Evolutionary conservation across 2,888 invertebrate genomes (phyloP), one percentile per base, ranked within the genome.

Genomic region (Omphaloscelis lunosa): DNA sequence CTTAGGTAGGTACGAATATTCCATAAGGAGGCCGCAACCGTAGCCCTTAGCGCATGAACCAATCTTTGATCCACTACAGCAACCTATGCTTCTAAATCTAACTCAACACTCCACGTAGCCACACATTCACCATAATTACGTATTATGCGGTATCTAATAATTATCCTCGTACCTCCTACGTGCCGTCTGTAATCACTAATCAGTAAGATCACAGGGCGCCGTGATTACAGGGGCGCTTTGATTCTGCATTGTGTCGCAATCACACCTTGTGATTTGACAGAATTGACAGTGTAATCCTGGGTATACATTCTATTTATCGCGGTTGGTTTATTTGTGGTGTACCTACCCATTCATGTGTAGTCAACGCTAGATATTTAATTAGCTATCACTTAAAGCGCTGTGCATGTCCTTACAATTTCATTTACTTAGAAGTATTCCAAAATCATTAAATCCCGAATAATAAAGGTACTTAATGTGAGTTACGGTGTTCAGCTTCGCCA

Each of bases 201-300:
- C 83, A 75, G 66, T 6, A 17, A 77, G 79, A 87, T 87, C 56
- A 88, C 51, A 86, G 88, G 63, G 77, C 71, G 66, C 9, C 20
- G 23, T 72, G 88, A 88, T 88, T 82, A 86, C 69, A 88, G 77
- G 65, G 76, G 4, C 51, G 82, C 76, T 74, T 77, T 87, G 87
- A 87, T 88, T 88, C 67, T 39, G 66, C 77, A 86, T 86, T 87
- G 87, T 87, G 82, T 88, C 72, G 59, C 61, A 2, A 29, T 51
- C 70, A 63, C 88, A 87, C 87, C 87, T 87, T 85, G 76, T 88
- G 75, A 87, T 87, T 85, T 87, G 77, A n/a, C 29, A 58, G 79
- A 39, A 78, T 81, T 87, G 80, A 45, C 27, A 59, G 82, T 34
- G 53, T 63, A 66, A 77, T 67, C 75, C 75, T 72, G 59, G 45